A percentile compares a stretch with the other conserved stretches of the same genome.
Conservation (phyloP, 2,113 vertebrate genomes). For the Channa maculata region DNA sequence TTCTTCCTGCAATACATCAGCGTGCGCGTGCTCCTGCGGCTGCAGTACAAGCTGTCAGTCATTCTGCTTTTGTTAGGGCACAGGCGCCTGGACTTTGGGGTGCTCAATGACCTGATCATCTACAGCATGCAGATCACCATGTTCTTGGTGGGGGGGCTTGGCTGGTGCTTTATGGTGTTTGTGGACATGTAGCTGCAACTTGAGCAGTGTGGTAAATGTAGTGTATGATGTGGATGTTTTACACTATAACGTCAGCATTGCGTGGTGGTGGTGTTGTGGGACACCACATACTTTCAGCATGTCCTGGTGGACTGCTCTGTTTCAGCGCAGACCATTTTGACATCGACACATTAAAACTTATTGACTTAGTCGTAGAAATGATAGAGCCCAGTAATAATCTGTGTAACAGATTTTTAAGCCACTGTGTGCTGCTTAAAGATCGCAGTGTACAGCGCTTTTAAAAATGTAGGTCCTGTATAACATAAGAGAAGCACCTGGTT, state of each 20-base stretch:
- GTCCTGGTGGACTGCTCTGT: constrained; percentile 5
- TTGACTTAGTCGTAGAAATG: constrained; percentile 17
- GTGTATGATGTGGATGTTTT: constrained; percentile 20
- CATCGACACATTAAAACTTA: not conserved
- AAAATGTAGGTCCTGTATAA: not conserved
- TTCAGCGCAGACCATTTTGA: not conserved
- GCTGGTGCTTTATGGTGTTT: constrained; percentile 99
- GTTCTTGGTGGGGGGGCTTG: constrained; percentile 96
- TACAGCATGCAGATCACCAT: constrained; percentile 96
- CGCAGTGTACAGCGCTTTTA: not conserved
- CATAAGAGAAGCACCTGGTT: not conserved
- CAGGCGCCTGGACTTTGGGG: constrained; percentile 91
- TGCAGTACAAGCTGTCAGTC: constrained; percentile 97
- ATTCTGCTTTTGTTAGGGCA: constrained; percentile 92
- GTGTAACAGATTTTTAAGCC: constrained; percentile 11
- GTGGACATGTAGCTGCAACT: constrained; percentile 91
- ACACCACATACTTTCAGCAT: not conserved
- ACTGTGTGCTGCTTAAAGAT: not conserved
- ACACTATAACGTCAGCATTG: constrained; percentile 9
- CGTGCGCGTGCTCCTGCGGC: constrained; percentile 91
- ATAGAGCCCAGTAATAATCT: constrained; percentile 16
- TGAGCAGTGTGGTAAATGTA: not conserved
- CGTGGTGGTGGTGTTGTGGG: not conserved
- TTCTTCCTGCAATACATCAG: constrained; percentile 95
- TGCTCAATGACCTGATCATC: constrained; percentile 94